These are phyloP conservation scores for Tenthredo livida DNA, from an alignment of 2,888 invertebrate species.

Conservation along the genomic window DNA sequence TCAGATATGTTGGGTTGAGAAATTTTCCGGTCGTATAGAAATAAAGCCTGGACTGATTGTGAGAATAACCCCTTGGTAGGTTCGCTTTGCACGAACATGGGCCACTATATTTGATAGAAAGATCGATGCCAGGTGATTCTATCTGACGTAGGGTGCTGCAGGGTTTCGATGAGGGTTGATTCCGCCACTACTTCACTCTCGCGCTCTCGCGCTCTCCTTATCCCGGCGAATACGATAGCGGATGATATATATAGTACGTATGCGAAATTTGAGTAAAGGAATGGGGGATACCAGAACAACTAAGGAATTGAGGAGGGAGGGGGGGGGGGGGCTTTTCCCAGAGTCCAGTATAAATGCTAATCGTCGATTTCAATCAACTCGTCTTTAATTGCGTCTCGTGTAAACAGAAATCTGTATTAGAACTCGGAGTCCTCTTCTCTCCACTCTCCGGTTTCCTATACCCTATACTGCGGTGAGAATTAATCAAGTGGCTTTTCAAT, in stretches of 20 bases:
- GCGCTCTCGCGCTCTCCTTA: not conserved
- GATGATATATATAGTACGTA: not conserved
- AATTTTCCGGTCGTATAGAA: not conserved
- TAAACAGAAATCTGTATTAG: constrained; percentile 49
- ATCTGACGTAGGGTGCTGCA: constrained; percentile 29
- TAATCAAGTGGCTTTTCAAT: constrained; percentile 43
- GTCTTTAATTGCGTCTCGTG: constrained; percentile 49
- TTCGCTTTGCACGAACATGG: not conserved
- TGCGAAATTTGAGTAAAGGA: not conserved
- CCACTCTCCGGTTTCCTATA: not conserved
- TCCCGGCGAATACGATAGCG: not conserved
- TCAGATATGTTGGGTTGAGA: not conserved
- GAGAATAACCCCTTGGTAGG: not conserved
- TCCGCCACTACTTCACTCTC: not conserved
- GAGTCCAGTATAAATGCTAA: constrained; percentile 49
- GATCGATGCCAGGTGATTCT: constrained; percentile 50
- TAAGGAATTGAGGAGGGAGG: not conserved
- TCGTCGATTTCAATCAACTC: constrained; percentile 47
- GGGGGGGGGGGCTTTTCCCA: not conserved
- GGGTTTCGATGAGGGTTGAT: constrained; percentile 46
- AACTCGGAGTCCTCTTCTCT: not conserved
- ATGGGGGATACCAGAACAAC: not conserved
- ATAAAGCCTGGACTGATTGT: not conserved
- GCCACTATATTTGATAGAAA: constrained; percentile 44
- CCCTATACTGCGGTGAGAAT: constrained; percentile 25